A percentile compares a stretch with the other conserved stretches of the same genome.
Conservation (phyloP, 2,888 invertebrate species). For the Allolobophora icterica region DNA sequence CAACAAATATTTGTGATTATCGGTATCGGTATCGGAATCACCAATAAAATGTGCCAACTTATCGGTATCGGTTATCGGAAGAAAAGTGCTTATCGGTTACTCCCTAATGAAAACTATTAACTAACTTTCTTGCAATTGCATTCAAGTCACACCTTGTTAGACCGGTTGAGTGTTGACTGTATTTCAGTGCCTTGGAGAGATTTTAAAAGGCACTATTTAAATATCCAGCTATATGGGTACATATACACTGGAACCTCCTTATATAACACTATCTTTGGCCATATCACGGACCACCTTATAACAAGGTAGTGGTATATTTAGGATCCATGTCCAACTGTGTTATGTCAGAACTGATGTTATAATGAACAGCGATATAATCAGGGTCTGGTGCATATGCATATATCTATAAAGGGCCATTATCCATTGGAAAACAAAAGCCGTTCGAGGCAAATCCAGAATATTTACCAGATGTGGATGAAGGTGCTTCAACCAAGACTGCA, state of each 20-base stretch:
- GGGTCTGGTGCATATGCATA: too few relatives aligned
- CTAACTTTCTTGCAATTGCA: background rate
- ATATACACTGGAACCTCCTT: background rate
- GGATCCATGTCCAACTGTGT: too few relatives aligned
- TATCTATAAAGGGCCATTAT: background rate
- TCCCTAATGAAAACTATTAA: background rate
- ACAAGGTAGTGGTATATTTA: too few relatives aligned
- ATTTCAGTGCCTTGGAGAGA: background rate
- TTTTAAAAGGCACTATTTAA: background rate
- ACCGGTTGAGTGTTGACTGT: background rate
- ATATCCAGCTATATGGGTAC: background rate
- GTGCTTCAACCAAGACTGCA: conserved; percentile 46
- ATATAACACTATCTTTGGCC: too few relatives aligned
- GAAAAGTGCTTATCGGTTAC: too few relatives aligned
- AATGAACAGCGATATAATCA: too few relatives aligned
- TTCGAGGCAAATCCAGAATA: background rate
- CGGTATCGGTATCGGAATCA: too few relatives aligned
- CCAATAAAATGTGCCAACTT: too few relatives aligned
- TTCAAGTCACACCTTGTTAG: background rate
- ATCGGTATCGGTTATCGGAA: too few relatives aligned
- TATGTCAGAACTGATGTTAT: too few relatives aligned
- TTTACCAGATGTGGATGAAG: background rate
- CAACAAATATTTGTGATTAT: too few relatives aligned
- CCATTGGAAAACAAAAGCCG: background rate
- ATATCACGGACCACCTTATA: too few relatives aligned